A percentile compares a stretch with the other conserved stretches of the same genome.
These are phyloP conservation scores for Magallana ariakensis DNA, from an alignment of 1,140 invertebrate genomes.

Conservation along the genomic window DNA sequence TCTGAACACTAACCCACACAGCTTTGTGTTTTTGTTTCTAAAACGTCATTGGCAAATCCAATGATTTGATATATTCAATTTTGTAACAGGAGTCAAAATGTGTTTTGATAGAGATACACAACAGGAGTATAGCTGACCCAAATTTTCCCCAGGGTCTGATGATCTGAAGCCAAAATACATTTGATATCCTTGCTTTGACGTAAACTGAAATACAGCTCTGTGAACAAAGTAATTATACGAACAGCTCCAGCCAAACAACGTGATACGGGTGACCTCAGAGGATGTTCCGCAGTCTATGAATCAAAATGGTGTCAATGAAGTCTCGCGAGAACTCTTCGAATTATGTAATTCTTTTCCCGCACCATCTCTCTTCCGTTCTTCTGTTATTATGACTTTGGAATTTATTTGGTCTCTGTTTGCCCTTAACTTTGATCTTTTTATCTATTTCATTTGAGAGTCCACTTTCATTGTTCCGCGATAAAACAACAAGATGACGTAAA, in stretches of 20 bases:
- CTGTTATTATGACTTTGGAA: neutral
- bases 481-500: constrained; percentile 16
- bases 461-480: neutral
- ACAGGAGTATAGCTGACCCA: neutral
- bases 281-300: constrained; percentile 17
- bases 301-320: constrained; percentile 29
- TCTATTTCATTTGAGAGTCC: constrained; percentile 27
- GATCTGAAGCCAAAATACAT: constrained; percentile 36
- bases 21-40: neutral
- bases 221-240: constrained; percentile 35
- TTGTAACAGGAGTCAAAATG: constrained; percentile 24
- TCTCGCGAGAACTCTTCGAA: constrained; percentile 20
- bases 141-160: neutral
- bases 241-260: constrained; percentile 6
- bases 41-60: neutral
- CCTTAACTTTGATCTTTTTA: constrained; percentile 28
- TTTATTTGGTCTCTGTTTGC: constrained; percentile 36
- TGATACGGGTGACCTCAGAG: constrained; percentile 32
- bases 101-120: neutral
- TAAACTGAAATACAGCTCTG: constrained; percentile 19
- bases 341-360: neutral
- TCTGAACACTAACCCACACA: neutral
- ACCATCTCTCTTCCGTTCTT: constrained; percentile 9
- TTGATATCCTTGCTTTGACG: constrained; percentile 21
- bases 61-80: constrained; percentile 8